A percentile compares a stretch with the other conserved stretches of the same genome.
Evolutionary conservation across 2,888 invertebrate genomes (phyloP).

Genomic region (Lasioglossum figueresi): DNA sequence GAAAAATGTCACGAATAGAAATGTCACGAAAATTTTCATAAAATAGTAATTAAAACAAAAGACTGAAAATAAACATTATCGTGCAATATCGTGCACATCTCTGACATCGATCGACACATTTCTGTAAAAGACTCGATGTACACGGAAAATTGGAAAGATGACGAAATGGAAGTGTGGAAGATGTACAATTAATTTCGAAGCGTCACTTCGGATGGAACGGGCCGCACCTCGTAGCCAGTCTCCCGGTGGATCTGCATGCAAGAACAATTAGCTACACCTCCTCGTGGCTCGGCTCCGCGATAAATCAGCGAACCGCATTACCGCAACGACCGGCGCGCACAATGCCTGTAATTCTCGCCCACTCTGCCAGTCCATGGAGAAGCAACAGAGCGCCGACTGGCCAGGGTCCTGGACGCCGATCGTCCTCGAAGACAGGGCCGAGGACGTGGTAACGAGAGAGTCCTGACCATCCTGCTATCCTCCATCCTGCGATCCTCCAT

Average conservation of each 20-base stretch:
- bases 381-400: conserved; percentile 34
- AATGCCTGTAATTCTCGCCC: conserved; percentile 82
- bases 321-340: conserved; percentile 78
- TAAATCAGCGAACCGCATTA: conserved; percentile 81
- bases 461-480: not conserved
- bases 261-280: conserved; percentile 82
- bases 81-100: not conserved
- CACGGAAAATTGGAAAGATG: conserved; percentile 19
- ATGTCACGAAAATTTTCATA: not conserved
- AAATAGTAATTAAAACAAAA: not conserved
- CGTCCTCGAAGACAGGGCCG: conserved; percentile 58
- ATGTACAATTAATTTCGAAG: conserved; percentile 77
- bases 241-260: conserved; percentile 76
- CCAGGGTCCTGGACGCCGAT: conserved; percentile 41
- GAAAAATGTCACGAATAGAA: not conserved
- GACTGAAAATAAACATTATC: not conserved
- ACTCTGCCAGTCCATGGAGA: conserved; percentile 67
- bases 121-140: not conserved
- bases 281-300: conserved; percentile 79
- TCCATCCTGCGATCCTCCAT: too few relatives aligned
- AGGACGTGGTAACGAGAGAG: conserved; percentile 67
- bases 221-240: conserved; percentile 64
- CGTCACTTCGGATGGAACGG: conserved; percentile 59
- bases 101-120: not conserved
- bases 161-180: conserved; percentile 48